A percentile compares a stretch with the other conserved stretches of the same genome.
These are phyloP conservation scores for Callaeas wilsoni DNA, from an alignment of 2,113 vertebrate genomes.

Conservation along the genomic window DNA sequence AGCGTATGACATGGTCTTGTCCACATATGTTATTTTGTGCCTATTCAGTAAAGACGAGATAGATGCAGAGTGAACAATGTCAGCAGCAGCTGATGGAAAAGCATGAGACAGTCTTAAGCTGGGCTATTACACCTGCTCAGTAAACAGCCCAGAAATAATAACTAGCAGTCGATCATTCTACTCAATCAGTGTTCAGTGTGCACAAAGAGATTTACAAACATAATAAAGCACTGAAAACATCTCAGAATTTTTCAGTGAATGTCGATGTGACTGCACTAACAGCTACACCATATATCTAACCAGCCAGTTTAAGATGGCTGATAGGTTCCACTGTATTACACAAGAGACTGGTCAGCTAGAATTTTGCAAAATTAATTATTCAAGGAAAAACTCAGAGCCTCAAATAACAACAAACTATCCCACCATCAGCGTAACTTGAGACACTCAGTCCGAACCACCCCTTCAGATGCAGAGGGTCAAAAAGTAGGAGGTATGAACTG, in stretches of 20 bases:
- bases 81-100: constrained; percentile 13
- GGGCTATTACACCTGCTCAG: background rate
- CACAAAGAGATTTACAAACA: constrained; percentile 47
- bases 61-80: constrained; percentile 10
- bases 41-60: constrained; percentile 1
- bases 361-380: constrained; percentile 35
- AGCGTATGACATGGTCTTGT: background rate
- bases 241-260: constrained; percentile 4
- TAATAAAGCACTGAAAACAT: constrained; percentile 48
- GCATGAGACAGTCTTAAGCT: background rate
- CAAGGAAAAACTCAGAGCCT: background rate
- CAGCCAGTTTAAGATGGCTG: constrained; percentile 20
- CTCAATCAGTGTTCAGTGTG: constrained; percentile 15
- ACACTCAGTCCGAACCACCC: background rate
- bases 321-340: constrained; percentile 53
- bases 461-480: background rate
- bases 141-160: background rate
- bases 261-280: background rate
- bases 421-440: background rate
- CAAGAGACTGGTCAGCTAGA: constrained; percentile 24
- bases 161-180: background rate
- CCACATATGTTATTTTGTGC: background rate
- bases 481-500: background rate
- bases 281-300: background rate
- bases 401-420: background rate